phyloP scores from a whole-genome alignment of 2,797 vertebrate species.

The Phataginus tetradactyla region DNA sequence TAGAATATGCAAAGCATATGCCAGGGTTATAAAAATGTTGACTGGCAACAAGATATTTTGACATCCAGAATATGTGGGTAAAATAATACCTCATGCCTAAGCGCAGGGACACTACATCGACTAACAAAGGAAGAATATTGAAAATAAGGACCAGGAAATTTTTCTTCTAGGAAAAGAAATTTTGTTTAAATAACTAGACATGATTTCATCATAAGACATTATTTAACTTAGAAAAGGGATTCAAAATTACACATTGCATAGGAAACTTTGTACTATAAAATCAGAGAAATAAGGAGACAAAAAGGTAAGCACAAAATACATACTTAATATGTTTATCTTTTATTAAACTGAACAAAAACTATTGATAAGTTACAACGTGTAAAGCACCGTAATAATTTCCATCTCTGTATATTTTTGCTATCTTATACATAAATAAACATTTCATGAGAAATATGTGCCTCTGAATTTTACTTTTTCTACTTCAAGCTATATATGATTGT shows the following conservation, averaged over 20 bases:
- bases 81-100: background rate
- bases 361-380: background rate
- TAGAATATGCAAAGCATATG: background rate
- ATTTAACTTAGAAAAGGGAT: background rate
- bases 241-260: background rate
- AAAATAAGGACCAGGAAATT: background rate
- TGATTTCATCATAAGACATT: background rate
- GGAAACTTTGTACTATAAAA: background rate
- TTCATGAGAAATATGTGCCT: background rate
- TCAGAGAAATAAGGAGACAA: background rate
- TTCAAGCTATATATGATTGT: background rate
- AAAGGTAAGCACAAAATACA: background rate
- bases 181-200: background rate
- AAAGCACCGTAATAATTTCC: background rate
- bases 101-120: too few relatives aligned
- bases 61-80: background rate
- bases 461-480: background rate
- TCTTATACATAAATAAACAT: background rate
- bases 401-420: background rate
- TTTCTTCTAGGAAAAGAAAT: background rate
- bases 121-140: background rate
- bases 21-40: background rate
- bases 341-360: background rate
- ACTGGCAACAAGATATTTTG: background rate
- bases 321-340: background rate